Evolutionary conservation across 2,113 vertebrate genomes (phyloP).

Genomic region (Bettongia penicillata): DNA sequence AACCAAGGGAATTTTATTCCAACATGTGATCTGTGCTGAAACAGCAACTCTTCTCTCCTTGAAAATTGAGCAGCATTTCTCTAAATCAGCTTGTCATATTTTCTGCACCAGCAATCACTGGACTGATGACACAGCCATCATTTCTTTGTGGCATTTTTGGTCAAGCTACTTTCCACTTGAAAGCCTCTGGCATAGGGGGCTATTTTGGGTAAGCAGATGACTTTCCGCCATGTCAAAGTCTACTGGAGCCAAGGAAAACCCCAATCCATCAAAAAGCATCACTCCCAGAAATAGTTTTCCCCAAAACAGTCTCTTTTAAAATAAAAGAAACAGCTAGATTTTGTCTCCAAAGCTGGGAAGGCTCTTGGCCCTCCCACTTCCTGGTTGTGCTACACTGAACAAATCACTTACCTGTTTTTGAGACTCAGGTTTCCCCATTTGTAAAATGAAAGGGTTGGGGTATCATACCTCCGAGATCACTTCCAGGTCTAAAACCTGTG

Average conservation of each 20-base stretch:
- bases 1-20: conserved; percentile 2
- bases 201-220: conserved; percentile 34
- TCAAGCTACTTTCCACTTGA: background rate
- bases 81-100: conserved; percentile 40
- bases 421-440: background rate
- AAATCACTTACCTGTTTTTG: background rate
- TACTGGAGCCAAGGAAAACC: conserved; percentile 26
- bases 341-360: background rate
- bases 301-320: no score
- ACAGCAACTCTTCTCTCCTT: background rate
- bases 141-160: conserved; percentile 51
- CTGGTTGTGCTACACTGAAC: background rate
- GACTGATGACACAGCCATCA: conserved; percentile 53
- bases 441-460: background rate
- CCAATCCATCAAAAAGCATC: background rate
- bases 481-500: background rate
- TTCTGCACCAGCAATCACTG: conserved; percentile 47
- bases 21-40: conserved; percentile 20
- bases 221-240: conserved; percentile 10
- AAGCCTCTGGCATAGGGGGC: background rate
- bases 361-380: background rate
- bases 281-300: background rate
- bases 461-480: background rate
- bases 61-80: conserved; percentile 54
- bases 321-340: background rate